Evolutionary conservation across 2,113 vertebrate genomes (phyloP).

Genomic region (Amazona guildingii): DNA sequence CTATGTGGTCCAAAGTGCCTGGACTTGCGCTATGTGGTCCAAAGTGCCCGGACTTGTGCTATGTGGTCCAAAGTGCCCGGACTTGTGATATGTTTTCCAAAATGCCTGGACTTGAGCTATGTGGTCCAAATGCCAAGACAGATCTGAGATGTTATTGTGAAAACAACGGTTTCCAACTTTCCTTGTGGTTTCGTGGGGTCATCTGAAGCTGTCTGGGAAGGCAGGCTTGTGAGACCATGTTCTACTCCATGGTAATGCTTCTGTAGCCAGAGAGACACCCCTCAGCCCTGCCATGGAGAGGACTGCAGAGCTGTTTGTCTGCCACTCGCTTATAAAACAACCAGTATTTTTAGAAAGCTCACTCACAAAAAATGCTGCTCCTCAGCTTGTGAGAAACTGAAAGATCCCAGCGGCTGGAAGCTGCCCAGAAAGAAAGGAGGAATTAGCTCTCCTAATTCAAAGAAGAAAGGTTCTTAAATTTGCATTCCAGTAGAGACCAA

Average conservation of each 20-base stretch:
- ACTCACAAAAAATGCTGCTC: neutral
- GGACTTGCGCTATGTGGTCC: neutral
- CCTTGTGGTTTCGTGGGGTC: neutral
- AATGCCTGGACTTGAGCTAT: neutral
- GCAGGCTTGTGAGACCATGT: neutral
- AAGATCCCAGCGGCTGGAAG: neutral
- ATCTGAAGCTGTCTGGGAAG: neutral
- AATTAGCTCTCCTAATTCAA: neutral
- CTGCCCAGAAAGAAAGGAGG: neutral
- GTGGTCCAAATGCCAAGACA: neutral
- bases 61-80: neutral
- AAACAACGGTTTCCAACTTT: neutral
- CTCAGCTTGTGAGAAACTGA: neutral
- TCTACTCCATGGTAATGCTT: neutral
- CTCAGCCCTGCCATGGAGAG: neutral
- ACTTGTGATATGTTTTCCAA: no score
- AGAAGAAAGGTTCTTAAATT: neutral
- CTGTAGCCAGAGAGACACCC: neutral
- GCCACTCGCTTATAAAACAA: neutral
- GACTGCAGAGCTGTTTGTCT: neutral
- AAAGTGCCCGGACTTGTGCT: neutral
- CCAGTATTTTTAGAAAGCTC: neutral
- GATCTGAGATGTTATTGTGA: neutral
- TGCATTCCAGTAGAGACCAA: neutral
- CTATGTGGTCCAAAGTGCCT: neutral